Conservation (phyloP, 2,888 invertebrate genomes). For the Diogma glabrata region DNA sequence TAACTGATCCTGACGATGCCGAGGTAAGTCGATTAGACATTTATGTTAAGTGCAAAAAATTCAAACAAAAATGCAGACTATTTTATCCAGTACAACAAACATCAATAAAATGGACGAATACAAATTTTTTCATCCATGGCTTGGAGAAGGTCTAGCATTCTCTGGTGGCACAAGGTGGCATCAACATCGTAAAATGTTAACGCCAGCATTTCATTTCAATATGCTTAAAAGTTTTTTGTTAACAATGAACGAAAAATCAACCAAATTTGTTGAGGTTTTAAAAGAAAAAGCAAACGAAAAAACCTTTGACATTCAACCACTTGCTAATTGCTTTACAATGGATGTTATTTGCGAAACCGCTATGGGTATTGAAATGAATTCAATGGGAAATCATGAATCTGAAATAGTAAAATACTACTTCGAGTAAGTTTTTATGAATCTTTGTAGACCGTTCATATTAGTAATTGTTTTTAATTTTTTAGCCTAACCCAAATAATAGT, state of each 20-base stretch:
- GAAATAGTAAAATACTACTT: not conserved
- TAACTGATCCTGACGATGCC: too few species aligned
- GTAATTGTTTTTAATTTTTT: too few species aligned
- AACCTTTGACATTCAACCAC: conserved; percentile 40
- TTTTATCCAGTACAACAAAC: conserved; percentile 33
- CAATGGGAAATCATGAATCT: not conserved
- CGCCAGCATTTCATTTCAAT: conserved; percentile 42
- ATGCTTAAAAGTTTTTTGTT: conserved; percentile 39
- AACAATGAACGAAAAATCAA: conserved; percentile 38
- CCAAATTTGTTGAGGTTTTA: conserved; percentile 35
- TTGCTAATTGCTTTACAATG: conserved; percentile 38
- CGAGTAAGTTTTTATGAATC: not conserved
- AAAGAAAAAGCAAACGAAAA: conserved; percentile 22
- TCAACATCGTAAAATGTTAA: conserved; percentile 41
- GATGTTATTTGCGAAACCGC: conserved; percentile 36
- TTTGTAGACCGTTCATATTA: not conserved
- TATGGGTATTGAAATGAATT: conserved; percentile 2
- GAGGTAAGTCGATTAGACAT: too few species aligned
- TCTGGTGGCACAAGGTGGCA: conserved; percentile 39
- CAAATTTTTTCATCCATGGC: conserved; percentile 35
- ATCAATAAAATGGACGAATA: conserved; percentile 38
- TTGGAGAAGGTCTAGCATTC: conserved; percentile 38
- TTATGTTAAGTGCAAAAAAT: too few species aligned
- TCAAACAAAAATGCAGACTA: too few species aligned
- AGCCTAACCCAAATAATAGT: conserved; percentile 27